Base-by-base conservation (phyloP, 2,888 invertebrate species). In the Plemyria rubiginata region DNA sequence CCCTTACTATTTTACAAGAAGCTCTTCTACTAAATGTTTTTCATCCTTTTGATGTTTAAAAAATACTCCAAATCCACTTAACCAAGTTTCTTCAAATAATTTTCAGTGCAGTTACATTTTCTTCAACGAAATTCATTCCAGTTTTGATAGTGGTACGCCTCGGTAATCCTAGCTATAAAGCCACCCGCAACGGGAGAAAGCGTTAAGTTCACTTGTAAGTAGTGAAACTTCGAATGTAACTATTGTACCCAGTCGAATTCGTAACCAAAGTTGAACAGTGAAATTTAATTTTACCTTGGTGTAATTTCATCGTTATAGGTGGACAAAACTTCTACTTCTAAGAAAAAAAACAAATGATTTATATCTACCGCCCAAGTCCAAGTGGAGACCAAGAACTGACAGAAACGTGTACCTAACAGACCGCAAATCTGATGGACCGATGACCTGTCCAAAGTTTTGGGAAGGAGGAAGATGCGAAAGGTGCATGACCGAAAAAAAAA, bases 221-320 rank as follows among this genome's bases (percentile, higher is more conserved):
- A 54, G 60, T 45, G 0, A 51, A 54, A 61, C 51, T 61, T 61
- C 52, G 40, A 45, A 54, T 51, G 45, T 54, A 38, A 52, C 51
- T 54, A 60, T 55, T 29, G 55, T 41, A 32, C 32, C 32, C 6
- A 41, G 50, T 55, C 41, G 49, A n/a, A n/a, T n/a, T n/a, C n/a
- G n/a, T 48, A 38, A 51, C n/a, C 12, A 1, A 51, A 61, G 45
- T 61, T 61, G 28, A 9, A 16, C 29, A 40, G 45, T 55, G 41
- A 22, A 54, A 12, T 50, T 54, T 55, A n/a, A 60, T 51, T 22
- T 11, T 36, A 13, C 28, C 12, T 43, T 45, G 32, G 16, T 46
- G 29, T 49, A 36, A 12, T 52, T 52, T 52, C n/a, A 28, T 13
- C 28, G 11, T 11, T 50, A 29, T 13, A 13, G 8, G 13, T 41